Percentiles rank a stretch among this genome's conserved stretches.
These are phyloP conservation scores for Pristionchus mayeri DNA, from an alignment of 2,888 invertebrate species.

Conservation along the genomic window DNA sequence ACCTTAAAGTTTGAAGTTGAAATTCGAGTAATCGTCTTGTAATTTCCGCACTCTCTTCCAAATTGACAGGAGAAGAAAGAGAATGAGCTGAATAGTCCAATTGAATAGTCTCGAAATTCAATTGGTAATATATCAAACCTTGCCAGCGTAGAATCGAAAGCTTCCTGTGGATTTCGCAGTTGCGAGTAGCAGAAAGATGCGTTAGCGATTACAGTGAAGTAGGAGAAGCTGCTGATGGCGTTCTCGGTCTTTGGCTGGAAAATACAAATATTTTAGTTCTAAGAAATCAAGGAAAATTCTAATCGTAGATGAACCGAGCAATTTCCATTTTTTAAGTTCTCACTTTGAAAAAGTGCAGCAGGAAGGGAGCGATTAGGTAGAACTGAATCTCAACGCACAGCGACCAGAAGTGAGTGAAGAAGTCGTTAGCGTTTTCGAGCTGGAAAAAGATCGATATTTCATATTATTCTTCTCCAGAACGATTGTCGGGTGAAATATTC, in stretches of 20 bases:
- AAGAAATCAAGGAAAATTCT: too few relatives aligned
- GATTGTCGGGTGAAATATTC: too few relatives aligned
- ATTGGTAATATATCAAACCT: too few relatives aligned
- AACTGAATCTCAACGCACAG: conserved; percentile 64
- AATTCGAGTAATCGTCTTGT: too few relatives aligned
- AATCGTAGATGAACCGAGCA: too few relatives aligned
- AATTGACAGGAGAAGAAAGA: too few relatives aligned
- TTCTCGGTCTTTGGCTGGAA: not conserved
- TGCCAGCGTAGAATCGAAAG: not conserved
- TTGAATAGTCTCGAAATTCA: too few relatives aligned
- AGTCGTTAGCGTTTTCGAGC: conserved; percentile 59
- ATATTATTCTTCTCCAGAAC: not conserved
- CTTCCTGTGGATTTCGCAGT: not conserved
- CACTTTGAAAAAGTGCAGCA: conserved; percentile 49
- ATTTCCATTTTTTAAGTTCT: too few relatives aligned
- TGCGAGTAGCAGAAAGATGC: not conserved
- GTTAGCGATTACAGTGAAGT: not conserved
- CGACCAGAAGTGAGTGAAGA: conserved; percentile 66
- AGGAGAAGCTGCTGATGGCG: not conserved
- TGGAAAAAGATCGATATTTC: conserved; percentile 46
- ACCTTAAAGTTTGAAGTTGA: too few relatives aligned
- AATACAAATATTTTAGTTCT: too few relatives aligned
- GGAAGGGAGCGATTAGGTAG: conserved; percentile 58
- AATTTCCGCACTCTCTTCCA: too few relatives aligned
- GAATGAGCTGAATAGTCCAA: too few relatives aligned